phyloP scores from a whole-genome alignment of 2,888 invertebrate genomes.

The Geophilus truncorum region DNA sequence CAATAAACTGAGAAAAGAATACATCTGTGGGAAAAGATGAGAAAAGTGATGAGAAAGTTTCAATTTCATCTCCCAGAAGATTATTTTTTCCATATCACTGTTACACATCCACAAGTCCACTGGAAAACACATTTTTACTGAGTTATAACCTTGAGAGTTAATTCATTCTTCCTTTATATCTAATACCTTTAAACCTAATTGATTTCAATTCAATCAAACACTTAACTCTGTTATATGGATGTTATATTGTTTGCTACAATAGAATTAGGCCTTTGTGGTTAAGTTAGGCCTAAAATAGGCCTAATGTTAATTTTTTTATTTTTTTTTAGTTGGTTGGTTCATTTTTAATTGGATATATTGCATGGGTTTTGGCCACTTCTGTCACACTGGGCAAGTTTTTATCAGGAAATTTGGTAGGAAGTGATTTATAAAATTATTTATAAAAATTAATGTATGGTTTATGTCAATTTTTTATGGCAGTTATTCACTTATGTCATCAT shows the following conservation, averaged over 20 bases:
- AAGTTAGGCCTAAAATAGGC: too few species aligned
- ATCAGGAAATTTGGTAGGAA: slow-evolving; percentile 47
- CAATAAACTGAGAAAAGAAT: neutral
- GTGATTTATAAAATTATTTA: neutral
- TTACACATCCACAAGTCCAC: neutral
- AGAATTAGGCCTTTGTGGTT: too few species aligned
- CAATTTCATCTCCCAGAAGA: neutral
- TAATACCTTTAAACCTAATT: neutral
- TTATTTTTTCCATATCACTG: neutral
- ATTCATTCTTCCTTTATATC: neutral
- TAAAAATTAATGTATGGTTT: slow-evolving; percentile 44
- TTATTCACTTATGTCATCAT: slow-evolving; percentile 47
- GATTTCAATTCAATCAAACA: neutral
- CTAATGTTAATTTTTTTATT: neutral
- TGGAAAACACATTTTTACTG: neutral
- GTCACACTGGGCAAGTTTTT: slow-evolving; percentile 47
- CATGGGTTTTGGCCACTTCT: slow-evolving; percentile 48
- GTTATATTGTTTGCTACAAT: neutral
- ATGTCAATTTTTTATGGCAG: slow-evolving; percentile 43
- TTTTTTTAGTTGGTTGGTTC: slow-evolving; percentile 45
- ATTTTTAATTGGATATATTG: slow-evolving; percentile 46
- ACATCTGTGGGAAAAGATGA: neutral
- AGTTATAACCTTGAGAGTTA: neutral
- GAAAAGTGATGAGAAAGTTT: neutral
- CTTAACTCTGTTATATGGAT: neutral